A percentile compares a stretch with the other conserved stretches of the same genome.
phyloP scores from a whole-genome alignment of 2,113 vertebrate genomes.

The Ptilorrhoa leucosticta region DNA sequence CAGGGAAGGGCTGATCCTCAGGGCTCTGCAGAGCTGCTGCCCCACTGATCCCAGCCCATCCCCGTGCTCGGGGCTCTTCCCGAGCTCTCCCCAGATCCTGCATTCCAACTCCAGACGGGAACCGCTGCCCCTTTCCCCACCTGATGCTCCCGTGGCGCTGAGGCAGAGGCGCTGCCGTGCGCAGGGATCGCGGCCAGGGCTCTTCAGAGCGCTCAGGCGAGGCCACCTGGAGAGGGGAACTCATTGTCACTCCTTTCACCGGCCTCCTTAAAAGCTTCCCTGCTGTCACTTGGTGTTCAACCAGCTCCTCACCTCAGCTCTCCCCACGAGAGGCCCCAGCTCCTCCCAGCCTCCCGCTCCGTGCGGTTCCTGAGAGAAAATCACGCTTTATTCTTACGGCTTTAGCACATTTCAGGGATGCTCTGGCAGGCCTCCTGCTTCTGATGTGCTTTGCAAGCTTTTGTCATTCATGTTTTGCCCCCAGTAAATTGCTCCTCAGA shows the following conservation, averaged over 20 bases:
- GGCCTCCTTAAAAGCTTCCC: neutral
- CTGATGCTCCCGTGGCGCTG: neutral
- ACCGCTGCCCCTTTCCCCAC: neutral
- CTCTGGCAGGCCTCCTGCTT: neutral
- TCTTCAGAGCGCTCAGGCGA: neutral
- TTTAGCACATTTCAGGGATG: neutral
- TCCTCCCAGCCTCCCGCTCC: neutral
- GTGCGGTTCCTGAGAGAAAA: neutral
- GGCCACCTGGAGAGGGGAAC: neutral
- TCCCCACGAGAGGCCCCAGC: neutral
- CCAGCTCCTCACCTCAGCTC: neutral
- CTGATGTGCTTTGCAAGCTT: neutral
- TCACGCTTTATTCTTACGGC: neutral
- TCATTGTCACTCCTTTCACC: neutral
- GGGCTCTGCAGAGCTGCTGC: neutral
- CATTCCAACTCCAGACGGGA: neutral
- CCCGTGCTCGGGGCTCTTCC: neutral
- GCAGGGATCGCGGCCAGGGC: neutral
- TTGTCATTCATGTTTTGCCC: neutral
- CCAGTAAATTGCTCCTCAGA: neutral
- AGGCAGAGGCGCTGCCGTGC: neutral
- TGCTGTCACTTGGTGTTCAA: neutral
- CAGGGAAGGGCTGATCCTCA: neutral
- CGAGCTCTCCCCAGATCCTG: neutral
- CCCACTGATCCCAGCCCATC: neutral